Base-by-base conservation (phyloP, 2,888 invertebrate genomes). In the Choreutis nemorana region DNA sequence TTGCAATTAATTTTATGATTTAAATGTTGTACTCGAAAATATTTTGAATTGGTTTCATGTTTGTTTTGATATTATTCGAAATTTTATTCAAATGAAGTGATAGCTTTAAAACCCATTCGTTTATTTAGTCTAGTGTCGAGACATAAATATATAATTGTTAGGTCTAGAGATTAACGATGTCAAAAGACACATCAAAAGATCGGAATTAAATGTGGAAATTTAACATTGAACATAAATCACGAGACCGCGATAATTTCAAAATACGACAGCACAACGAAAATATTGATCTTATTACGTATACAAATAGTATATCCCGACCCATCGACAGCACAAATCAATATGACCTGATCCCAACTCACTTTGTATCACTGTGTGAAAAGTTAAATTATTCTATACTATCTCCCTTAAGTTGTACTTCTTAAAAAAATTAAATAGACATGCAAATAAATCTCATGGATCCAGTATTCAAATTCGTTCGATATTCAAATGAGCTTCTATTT, bases 281-380 rank as follows among this genome's bases (percentile, higher is more conserved):
- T 67, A 77, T 77, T 72, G 58, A 75, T 67, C 70, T 65, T 72
- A 77, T 77, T 77, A 77, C 55, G 53, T 49, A 68, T 66, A 68
- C 61, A 60, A 42, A 53, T 40, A 40, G 34, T 14, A 15, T 9
- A 37, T 44, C 42, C 41, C 44, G 39, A 49, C 49, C 54, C 53
- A 55, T 52, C 50, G 45, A 49, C 48, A 48, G 45, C 40, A 41
- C 56, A 54, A 62, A 70, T 64, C 57, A 55, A 63, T 57, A 55
- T 37, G 31, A 28, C 28, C 29, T 27, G 39, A 26, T 33, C 43
- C 43, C 43, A 44, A 43, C 35, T 32, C 36, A 29, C 50, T 46
- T 64, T 66, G 57, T 66, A 25, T 15, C 44, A 43, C 53, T 62
- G 64, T 63, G 60, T 43, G 47, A 41, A 66, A 65, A 66, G 61